Evolutionary conservation across 2,113 vertebrate genomes (phyloP), one percentile per base, ranked within the genome.

Genomic region (Nycticebus coucang): DNA sequence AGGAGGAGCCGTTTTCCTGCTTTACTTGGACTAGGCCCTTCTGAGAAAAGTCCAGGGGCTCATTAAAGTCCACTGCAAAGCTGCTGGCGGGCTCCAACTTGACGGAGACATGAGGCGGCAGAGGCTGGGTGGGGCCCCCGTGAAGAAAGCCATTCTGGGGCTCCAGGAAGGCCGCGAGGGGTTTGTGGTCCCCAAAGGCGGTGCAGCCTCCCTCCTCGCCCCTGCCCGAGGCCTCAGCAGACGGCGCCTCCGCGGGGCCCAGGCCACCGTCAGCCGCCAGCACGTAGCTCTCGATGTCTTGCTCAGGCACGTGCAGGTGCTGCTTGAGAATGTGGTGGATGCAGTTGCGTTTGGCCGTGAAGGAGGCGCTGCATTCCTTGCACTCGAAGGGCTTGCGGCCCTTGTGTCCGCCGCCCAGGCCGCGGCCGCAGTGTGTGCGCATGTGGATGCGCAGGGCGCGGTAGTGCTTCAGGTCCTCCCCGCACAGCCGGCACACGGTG

Each of bases 301-400:
- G 97, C 97, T 99, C 99, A 19, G 99, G 99, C 79, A 99, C 99
- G 1, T 99, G 99, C 1, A 99, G 98, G 97, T 99, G 99, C 97
- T 99, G 99, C 98, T 99, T 99, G 45, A 99, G 99, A 94, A 99
- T 98, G 97, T 99, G 99, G 95, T 99, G 99, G 97, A 99, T 98
- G 97, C 99, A 99, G 95, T 99, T 99, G 60, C 99, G 99, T 97
- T 99, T 99, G 96, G 99, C 99, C 0, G 99, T 98, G 95, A 99
- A 99, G 66, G 99, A 98, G 0, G 99, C 99, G 10, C 99, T 99
- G 37, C 99, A 99, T 80, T 99, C 99, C 37, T 99, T 98, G 98
- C 99, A 99, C 97, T 99, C 99, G 0, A 99, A 99, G 0, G 99
- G 99, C 95, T 99, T 99, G 95, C 99, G 99, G 11, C 37, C 55